A percentile compares a stretch with the other conserved stretches of the same genome.
phyloP scores from a whole-genome alignment of 2,888 invertebrate genomes.

The Drosophila affinis region DNA sequence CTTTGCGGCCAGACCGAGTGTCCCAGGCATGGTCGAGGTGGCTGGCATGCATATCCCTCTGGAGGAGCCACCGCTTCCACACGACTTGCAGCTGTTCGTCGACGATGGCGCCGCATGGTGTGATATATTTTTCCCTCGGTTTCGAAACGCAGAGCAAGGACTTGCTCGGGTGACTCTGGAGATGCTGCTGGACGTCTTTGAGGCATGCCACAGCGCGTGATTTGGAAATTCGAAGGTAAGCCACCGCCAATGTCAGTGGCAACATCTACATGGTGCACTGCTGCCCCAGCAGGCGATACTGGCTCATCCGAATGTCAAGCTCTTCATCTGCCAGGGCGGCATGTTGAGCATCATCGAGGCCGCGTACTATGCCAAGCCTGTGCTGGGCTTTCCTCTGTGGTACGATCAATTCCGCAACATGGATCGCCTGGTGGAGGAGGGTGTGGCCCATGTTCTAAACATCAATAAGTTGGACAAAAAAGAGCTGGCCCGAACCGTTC shows the following conservation, averaged over 20 bases:
- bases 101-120: conserved; percentile 83
- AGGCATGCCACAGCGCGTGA: conserved; percentile 71
- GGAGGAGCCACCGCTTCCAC: conserved; percentile 62
- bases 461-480: conserved; percentile 76
- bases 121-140: conserved; percentile 84
- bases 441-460: conserved; percentile 75
- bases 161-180: conserved; percentile 61
- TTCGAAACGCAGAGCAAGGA: conserved; percentile 70
- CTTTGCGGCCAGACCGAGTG: conserved; percentile 72
- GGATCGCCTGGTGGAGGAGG: conserved; percentile 72
- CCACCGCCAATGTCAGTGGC: conserved; percentile 56
- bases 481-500: conserved; percentile 60
- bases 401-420: conserved; percentile 85
- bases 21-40: conserved; percentile 81
- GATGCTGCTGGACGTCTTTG: conserved; percentile 51
- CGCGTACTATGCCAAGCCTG: conserved; percentile 83
- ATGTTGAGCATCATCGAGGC: conserved; percentile 84
- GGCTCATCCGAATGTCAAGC: conserved; percentile 84
- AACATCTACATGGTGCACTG: conserved; percentile 79
- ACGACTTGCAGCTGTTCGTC: conserved; percentile 80
- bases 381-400: conserved; percentile 84
- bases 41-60: conserved; percentile 81
- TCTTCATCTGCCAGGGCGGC: conserved; percentile 84
- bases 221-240: conserved; percentile 83
- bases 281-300: conserved; percentile 83